Evolutionary conservation across 1,140 invertebrate genomes (phyloP), one percentile per base, ranked within the genome.

Genomic region (Apis mellifera): DNA sequence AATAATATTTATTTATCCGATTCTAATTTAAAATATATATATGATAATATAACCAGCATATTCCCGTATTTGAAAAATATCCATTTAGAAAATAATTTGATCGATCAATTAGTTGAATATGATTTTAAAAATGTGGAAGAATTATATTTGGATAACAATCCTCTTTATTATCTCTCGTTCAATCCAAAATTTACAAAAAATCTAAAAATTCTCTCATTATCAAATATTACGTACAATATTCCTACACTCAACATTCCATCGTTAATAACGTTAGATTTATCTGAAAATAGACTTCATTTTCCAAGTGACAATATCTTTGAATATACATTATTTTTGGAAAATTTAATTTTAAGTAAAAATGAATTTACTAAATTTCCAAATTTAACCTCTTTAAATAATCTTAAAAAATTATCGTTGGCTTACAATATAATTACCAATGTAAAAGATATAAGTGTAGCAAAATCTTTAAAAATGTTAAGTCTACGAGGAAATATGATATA

Each of bases 321-420:
- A 15, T 2, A 26, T 32, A 13, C 13, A 4, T 0, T 12, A 1
- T 15, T 26, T 4, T 54, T 89, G 2, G 12, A 64, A n/a, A 13
- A 17, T 13, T 60, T 89, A 5, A 50, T 54, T 13, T 57, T 89
- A n/a, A 64, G 70, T 23, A 23, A 76, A 54, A 89, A 89, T 26
- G 0, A 26, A 19, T 50, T 89, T 0, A 1, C 2, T 15, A 1
- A 2, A 0, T 9, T 84, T 23, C 85, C 81, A 1, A 0, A 9
- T 17, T 0, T 85, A 0, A 3, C 0, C 4, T 1, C 12, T 0
- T 15, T 70, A 15, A 13, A 17, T 4, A 17, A 55, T 7, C 17
- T 88, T 0, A 59, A 19, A 9, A 57, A 15, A 13, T 26, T 89
- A 19, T 77, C 50, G 0, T 64, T 89, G 1, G 52, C 17, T 68